These are phyloP conservation scores for Theropithecus gelada DNA, from an alignment of 2,113 vertebrate species.

Conservation along the genomic window DNA sequence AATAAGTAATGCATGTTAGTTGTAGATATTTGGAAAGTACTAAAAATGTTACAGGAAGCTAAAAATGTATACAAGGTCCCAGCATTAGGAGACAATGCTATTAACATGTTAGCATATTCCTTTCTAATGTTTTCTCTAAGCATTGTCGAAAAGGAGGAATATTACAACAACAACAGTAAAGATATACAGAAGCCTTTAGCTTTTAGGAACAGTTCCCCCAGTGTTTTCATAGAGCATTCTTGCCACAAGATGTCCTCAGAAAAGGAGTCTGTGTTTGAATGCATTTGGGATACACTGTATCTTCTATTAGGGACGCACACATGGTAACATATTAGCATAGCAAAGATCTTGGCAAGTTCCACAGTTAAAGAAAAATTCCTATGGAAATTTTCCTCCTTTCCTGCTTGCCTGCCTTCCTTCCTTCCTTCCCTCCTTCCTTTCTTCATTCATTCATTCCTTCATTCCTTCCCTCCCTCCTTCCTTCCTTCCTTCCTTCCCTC, in stretches of 20 bases:
- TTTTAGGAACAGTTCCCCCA: not conserved
- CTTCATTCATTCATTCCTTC: no score
- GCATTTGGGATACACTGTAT: not conserved
- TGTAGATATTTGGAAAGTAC: not conserved
- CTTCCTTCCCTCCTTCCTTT: accelerated
- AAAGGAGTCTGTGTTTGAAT: not conserved
- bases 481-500: not conserved
- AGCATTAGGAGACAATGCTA: not conserved
- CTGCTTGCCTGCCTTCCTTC: not conserved
- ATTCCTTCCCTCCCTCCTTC: accelerated
- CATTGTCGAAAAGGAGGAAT: not conserved
- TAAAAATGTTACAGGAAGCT: not conserved
- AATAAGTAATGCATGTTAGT: not conserved
- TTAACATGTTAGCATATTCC: not conserved
- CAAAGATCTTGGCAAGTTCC: not conserved
- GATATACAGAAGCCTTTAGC: not conserved
- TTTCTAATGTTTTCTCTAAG: not conserved
- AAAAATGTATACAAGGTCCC: not conserved
- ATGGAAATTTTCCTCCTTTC: not conserved
- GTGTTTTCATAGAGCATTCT: not conserved
- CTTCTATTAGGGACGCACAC: not conserved
- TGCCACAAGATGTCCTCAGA: not conserved
- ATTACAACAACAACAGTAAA: not conserved
- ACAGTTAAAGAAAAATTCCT: not conserved
- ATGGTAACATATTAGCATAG: not conserved